Base-by-base conservation (phyloP, 2,113 vertebrate species). In the Tiliqua scincoides region DNA sequence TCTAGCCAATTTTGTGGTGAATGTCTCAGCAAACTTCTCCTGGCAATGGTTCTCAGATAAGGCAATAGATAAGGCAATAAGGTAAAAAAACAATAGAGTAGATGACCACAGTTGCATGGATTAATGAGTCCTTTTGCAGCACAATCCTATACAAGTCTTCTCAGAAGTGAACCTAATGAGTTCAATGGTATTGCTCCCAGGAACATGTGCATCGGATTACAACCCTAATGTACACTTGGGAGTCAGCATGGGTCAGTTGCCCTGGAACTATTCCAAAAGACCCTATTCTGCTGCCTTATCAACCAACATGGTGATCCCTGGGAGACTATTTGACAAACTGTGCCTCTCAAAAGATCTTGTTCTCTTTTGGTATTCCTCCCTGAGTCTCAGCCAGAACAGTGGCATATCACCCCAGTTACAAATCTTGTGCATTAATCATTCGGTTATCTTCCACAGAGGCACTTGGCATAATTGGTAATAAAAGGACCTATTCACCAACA, bases 211-310 rank as follows among this genome's bases (percentile, higher is more conserved):
- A n/a, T n/a, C n/a, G n/a, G n/a, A n/a, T n/a, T n/a, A n/a, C n/a
- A n/a, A n/a, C n/a, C 4, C 27, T 0, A 0, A n/a, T 43, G 78
- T 12, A 62, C 23, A 72, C 73, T 63, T 57, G 27, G 78, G 71
- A 91, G 90, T 88, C 87, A 88, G 74, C 52, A 83, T 76, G 61
- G 43, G 82, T 7, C 40, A n/a, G 84, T 78, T 67, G 82, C n/a
- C 37, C 43, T 52, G 30, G 14, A 61, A 35, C 30, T 6, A 68
- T 57, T 57, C 54, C 54, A 35, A 40, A 79, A 88, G 52, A 48
- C 25, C 87, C 87, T 90, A 81, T 23, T 93, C 86, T 62, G 76
- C 91, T 75, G 79, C 85, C 87, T 20, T 0, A 3, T 89, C 87
- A 93, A 94, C 84, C 84, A 84, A 89, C 89, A 76, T 52, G 32